Base-by-base conservation (phyloP, 2,797 vertebrate genomes). In the Podargus strigoides region DNA sequence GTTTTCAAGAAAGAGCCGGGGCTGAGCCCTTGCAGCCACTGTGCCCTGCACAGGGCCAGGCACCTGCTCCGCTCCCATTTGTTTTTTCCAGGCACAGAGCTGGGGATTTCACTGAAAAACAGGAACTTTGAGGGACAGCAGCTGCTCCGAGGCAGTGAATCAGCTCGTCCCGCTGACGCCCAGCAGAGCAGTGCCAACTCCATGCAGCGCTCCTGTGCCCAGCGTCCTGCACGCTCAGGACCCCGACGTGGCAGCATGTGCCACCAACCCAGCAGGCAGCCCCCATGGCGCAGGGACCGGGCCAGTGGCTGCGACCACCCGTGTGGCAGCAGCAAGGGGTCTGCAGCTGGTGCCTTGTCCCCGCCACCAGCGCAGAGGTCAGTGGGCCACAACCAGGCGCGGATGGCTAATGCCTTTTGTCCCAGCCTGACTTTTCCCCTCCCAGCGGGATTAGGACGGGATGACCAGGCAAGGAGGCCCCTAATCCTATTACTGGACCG, bases 401-500 rank as follows among this genome's bases (percentile, higher is more conserved):
- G 2, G 88, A 58, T 12, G 5, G 79, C 73, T 84, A 84, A 91
- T 78, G 93, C 82, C 92, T 95, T 97, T 96, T 96, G 93, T 97
- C 95, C 79, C 76, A 55, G 79, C 59, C 92, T 95, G 96, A 97
- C 94, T 97, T 93, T 78, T 92, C 52, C 69, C 93, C 89, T 96
- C 82, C 79, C 21, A 3, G 87, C 4, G 1, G 94, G 96, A 96
- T 96, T 97, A 95, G 89, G 94, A 85, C 4, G 41, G 69, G 94
- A 96, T 84, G 94, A 84, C 87, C 39, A 23, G 47, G 82, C 79
- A 50, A 91, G 62, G 87, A 94, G 94, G 87, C 79, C 79, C 55
- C 91, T 97, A 97, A 97, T 97, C 96, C 93, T 93, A 96, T 97
- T 97, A 97, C 49, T 2, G 4, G 78, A 62, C 74, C 85, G 87